phyloP scores from a whole-genome alignment of 2,888 invertebrate genomes.

The Drosophila subsilvestris region DNA sequence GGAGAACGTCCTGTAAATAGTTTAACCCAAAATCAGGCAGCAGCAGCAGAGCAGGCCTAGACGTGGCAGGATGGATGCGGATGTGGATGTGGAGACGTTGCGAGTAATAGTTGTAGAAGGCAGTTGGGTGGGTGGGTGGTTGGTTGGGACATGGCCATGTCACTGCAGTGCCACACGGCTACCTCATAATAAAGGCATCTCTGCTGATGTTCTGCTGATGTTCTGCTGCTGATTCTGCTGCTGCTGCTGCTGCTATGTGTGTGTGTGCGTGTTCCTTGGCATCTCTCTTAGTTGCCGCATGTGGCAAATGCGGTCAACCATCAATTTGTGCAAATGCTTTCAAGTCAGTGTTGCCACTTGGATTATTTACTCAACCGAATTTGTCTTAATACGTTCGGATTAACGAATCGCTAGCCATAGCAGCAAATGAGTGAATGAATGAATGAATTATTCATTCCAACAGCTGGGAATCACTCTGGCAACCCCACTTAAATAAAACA shows the following conservation, averaged over 20 bases:
- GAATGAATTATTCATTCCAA: conserved; percentile 1
- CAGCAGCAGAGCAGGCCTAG: conserved; percentile 3
- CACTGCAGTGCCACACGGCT: conserved; percentile 46
- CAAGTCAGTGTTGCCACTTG: conserved; percentile 29
- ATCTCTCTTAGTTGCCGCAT: conserved; percentile 66
- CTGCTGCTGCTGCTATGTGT: conserved; percentile 33
- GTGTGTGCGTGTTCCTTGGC: conserved; percentile 27
- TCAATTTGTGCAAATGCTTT: conserved; percentile 78
- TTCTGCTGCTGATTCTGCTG: conserved; percentile 19
- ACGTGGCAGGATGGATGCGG: not conserved
- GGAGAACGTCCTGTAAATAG: conserved; percentile 60
- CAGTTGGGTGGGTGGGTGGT: not conserved
- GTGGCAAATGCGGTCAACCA: conserved; percentile 75
- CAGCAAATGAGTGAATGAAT: conserved; percentile 20
- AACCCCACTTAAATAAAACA: conserved; percentile 21
- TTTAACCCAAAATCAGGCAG: conserved; percentile 55
- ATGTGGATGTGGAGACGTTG: conserved; percentile 1
- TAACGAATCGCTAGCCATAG: conserved; percentile 34
- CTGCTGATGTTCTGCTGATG: conserved; percentile 23
- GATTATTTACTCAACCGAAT: conserved; percentile 61
- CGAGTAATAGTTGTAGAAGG: not conserved
- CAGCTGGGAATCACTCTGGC: not conserved
- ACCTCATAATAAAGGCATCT: conserved; percentile 66
- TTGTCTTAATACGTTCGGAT: conserved; percentile 61
- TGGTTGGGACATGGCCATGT: conserved; percentile 26